Percentiles rank a stretch among this genome's conserved stretches.
Evolutionary conservation across 2,113 vertebrate species (phyloP).

Genomic region (Ovis canadensis): DNA sequence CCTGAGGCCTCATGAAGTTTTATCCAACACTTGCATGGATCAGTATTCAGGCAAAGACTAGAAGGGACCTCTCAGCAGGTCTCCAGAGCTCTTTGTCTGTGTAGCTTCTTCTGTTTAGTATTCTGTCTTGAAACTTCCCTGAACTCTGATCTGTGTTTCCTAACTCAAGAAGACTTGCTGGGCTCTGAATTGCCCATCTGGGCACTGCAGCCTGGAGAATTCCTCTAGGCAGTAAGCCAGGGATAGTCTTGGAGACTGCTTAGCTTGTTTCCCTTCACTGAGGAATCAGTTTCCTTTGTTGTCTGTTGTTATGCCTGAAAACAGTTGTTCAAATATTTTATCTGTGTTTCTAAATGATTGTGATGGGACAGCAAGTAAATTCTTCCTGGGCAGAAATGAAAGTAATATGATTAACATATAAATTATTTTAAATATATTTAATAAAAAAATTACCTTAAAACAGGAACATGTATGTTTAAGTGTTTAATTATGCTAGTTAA

Average conservation of each 20-base stretch:
- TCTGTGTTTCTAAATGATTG: constrained; percentile 10
- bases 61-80: neutral
- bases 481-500: constrained; percentile 16
- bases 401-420: constrained; percentile 8
- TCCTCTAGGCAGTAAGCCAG: neutral
- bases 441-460: constrained; percentile 30
- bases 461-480: neutral
- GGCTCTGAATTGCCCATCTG: neutral
- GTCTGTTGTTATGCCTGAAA: neutral
- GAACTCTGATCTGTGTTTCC: neutral
- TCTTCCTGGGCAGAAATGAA: neutral
- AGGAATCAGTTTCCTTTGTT: neutral
- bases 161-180: neutral
- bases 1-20: neutral
- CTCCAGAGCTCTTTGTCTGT: neutral
- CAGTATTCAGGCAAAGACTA: neutral
- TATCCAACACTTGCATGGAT: neutral
- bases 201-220: neutral
- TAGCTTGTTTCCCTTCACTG: neutral
- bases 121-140: neutral
- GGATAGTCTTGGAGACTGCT: neutral
- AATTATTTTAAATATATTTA: constrained; percentile 25
- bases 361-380: neutral
- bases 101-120: neutral
- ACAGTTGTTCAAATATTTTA: neutral